Evolutionary conservation across 1,140 invertebrate species (phyloP).

Genomic region (Batillaria attramentaria): DNA sequence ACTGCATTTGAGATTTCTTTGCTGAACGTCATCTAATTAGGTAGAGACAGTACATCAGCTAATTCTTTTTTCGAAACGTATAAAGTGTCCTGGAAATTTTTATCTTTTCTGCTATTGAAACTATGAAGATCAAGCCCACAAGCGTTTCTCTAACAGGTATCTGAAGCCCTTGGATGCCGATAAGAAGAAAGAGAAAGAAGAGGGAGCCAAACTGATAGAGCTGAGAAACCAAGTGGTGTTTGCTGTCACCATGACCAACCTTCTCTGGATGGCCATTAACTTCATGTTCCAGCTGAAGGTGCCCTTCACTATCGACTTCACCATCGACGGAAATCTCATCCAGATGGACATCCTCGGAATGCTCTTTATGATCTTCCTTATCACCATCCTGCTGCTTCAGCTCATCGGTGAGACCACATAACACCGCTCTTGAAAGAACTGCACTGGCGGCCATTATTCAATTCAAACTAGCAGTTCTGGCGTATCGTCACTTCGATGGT

Average conservation of each 20-base stretch:
- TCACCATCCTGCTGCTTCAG: constrained; percentile 84
- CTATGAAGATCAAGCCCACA: constrained; percentile 49
- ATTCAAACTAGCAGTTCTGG: no score
- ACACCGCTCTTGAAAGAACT: no score
- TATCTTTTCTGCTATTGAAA: constrained; percentile 34
- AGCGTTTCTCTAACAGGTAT: constrained; percentile 56
- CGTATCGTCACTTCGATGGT: no score
- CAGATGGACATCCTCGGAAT: constrained; percentile 54
- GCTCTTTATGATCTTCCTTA: constrained; percentile 73
- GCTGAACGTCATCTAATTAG: no score
- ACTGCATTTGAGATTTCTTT: no score
- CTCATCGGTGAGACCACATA: no score
- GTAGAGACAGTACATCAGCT: no score
- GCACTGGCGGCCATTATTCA: no score
- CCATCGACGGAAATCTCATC: constrained; percentile 28
- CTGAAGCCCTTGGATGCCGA: constrained; percentile 55
- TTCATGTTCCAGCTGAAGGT: constrained; percentile 66
- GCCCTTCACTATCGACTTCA: not conserved
- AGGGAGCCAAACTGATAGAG: constrained; percentile 47
- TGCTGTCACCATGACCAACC: constrained; percentile 63
- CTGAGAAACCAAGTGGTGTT: constrained; percentile 60
- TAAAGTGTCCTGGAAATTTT: constrained; percentile 50
- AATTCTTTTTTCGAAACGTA: no score
- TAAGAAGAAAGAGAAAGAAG: constrained; percentile 65
- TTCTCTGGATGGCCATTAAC: constrained; percentile 68